These are phyloP conservation scores for Plecotus auritus DNA, from an alignment of 2,113 vertebrate species.

Conservation along the genomic window DNA sequence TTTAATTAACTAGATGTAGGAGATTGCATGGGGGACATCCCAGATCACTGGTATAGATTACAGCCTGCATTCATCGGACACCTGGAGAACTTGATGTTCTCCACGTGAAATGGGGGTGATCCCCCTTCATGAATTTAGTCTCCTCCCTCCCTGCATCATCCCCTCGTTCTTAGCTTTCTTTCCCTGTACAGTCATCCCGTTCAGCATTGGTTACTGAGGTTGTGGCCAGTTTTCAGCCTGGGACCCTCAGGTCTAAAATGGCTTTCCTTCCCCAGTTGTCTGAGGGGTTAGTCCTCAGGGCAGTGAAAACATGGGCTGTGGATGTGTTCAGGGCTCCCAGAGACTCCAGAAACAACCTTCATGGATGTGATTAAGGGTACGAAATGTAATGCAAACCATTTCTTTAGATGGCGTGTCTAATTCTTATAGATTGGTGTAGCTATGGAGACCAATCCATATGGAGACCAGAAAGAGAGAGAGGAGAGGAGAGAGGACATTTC, in stretches of 20 bases:
- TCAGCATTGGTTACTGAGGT: neutral
- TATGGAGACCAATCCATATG: no score
- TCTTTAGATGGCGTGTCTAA: neutral
- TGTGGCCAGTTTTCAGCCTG: neutral
- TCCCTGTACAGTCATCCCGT: neutral
- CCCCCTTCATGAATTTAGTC: neutral
- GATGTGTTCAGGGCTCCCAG: no score
- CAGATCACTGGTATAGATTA: fast-evolving
- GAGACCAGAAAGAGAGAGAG: neutral
- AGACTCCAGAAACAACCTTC: neutral
- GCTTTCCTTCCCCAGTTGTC: neutral
- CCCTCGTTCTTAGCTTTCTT: no score
- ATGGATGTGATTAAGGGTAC: neutral
- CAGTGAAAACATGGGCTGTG: neutral
- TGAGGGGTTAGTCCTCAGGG: neutral
- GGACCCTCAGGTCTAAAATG: neutral
- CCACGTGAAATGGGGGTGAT: neutral
- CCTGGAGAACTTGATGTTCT: neutral
- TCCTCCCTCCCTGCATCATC: neutral
- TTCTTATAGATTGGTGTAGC: neutral
- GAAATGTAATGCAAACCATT: neutral
- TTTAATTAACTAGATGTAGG: neutral
- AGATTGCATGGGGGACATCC: neutral
- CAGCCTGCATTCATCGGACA: neutral
- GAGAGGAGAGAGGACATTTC: no score